Evolutionary conservation across 2,888 invertebrate species (phyloP).

Genomic region (Chymomyza fuscimana): DNA sequence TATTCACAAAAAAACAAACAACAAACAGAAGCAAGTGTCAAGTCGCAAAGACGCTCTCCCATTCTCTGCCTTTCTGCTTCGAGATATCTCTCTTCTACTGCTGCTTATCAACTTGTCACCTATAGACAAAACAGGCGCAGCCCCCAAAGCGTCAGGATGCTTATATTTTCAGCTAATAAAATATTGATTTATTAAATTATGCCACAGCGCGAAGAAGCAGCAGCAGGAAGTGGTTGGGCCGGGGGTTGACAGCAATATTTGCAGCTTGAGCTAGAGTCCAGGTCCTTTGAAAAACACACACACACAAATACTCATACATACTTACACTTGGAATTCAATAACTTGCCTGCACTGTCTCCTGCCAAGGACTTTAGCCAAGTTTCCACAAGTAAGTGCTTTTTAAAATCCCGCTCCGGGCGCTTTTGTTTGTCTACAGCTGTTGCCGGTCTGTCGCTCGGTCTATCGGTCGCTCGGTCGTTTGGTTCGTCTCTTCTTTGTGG

Average conservation of each 20-base stretch:
- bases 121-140: slow-evolving; percentile 1
- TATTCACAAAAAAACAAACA: neutral
- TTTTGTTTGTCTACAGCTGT: slow-evolving; percentile 69
- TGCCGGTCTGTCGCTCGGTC: slow-evolving; percentile 30
- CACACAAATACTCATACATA: slow-evolving; percentile 5
- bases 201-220: slow-evolving; percentile 27
- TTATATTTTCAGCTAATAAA: slow-evolving; percentile 65
- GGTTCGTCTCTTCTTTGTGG: neutral
- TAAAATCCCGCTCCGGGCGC: slow-evolving; percentile 65
- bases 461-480: too few species aligned
- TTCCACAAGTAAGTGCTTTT: slow-evolving; percentile 61
- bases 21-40: neutral
- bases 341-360: slow-evolving; percentile 1
- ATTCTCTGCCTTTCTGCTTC: neutral
- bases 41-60: neutral
- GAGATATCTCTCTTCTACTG: neutral
- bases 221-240: slow-evolving; percentile 10
- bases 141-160: slow-evolving; percentile 20
- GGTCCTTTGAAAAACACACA: neutral
- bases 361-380: neutral
- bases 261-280: slow-evolving; percentile 36
- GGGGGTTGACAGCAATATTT: slow-evolving; percentile 62
- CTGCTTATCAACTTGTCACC: slow-evolving; percentile 28
- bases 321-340: neutral
- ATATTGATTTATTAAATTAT: slow-evolving; percentile 72